Evolutionary conservation across 2,888 invertebrate species (phyloP), one percentile per base, ranked within the genome.

Genomic region (Microchrysa polita): DNA sequence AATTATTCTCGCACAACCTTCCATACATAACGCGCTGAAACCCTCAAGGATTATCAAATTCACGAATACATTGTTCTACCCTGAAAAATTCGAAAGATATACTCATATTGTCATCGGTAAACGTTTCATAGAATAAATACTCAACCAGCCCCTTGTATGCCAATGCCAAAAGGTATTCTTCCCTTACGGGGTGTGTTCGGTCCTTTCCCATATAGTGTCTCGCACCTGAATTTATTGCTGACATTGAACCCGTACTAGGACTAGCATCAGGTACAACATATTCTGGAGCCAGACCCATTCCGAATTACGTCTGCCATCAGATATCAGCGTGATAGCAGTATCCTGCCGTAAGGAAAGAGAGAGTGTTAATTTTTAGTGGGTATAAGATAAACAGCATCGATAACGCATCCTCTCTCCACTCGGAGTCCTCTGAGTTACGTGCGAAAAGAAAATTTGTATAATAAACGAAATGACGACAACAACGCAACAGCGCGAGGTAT

Each of bases 341-440:
- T 74, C 73, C 10, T 34, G 7, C 27, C 27, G 27, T 34, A 7
- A 7, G n/a, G n/a, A n/a, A 7, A 34, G 61, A 55, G 74, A 48
- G 72, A 61, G 76, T 74, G 74, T 73, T 74, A 74, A 76, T 73
- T 76, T 76, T 74, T 74, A 34, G 59, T 67, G 67, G 60, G 73
- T 63, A n/a, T n/a, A 73, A 76, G 74, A 74, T 76, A 76, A 76
- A 76, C 74, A 76, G 72, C 73, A 63, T 59, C 67, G 73, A 73
- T 73, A 73, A 73, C 61, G 65, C 22, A 67, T 42, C 69, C n/a
- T n/a, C n/a, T n/a, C n/a, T n/a, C n/a, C n/a, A n/a, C n/a, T n/a
- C n/a, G n/a, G n/a, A n/a, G n/a, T n/a, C n/a, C n/a, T n/a, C 61
- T 74, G 73, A 76, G 73, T 74, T 76, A 76, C 74, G 74, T 73